phyloP scores from a whole-genome alignment of 2,797 vertebrate genomes.

The Spinus pinus region DNA sequence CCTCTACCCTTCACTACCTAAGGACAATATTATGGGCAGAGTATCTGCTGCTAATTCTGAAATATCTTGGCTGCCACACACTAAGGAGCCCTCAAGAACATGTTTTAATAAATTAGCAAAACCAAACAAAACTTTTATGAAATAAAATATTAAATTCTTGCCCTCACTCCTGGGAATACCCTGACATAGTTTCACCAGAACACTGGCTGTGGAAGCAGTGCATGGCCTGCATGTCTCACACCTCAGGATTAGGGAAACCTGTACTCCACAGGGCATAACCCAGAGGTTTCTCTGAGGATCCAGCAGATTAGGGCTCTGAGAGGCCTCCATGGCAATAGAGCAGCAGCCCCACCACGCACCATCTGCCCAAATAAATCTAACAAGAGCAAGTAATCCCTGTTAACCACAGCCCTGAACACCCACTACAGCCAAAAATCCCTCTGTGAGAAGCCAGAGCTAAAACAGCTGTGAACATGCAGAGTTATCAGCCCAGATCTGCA shows the following conservation, averaged over 20 bases:
- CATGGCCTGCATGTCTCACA: not conserved
- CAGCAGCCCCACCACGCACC: not conserved
- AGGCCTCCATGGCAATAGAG: not conserved
- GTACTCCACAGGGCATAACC: not conserved
- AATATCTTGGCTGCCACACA: not conserved
- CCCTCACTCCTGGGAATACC: not conserved
- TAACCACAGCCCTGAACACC: not conserved
- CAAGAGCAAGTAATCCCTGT: not conserved
- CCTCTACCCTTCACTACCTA: not conserved
- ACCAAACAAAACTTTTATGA: not conserved
- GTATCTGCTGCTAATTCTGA: not conserved
- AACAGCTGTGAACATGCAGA: not conserved
- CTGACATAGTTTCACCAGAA: not conserved
- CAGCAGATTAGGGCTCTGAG: not conserved
- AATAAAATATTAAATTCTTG: not conserved
- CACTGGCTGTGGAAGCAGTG: not conserved
- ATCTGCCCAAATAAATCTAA: not conserved
- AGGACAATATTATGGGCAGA: not conserved
- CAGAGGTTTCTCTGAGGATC: not conserved
- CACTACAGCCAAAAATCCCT: not conserved
- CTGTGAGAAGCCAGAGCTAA: not conserved
- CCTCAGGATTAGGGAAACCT: not conserved
- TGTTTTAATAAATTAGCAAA: not conserved
- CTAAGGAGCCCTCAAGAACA: not conserved
- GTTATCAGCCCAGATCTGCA: not conserved